Evolutionary conservation across 2,888 invertebrate genomes (phyloP), one percentile per base, ranked within the genome.

Genomic region (Caenorhabditis angaria): DNA sequence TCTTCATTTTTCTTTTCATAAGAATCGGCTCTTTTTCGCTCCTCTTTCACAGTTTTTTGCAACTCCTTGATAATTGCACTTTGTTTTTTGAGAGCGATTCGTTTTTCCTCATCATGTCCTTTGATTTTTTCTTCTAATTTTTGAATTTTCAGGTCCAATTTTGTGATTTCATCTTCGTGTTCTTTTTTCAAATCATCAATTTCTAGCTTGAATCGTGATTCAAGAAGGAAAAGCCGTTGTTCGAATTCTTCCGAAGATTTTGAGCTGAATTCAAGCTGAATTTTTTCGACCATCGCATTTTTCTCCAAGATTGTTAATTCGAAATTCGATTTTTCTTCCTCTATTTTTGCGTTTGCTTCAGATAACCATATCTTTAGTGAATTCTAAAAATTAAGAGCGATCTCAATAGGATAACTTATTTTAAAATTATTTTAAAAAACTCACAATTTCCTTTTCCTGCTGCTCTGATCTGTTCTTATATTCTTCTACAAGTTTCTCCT

Each of bases 1-100:
- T 80, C 81, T 24, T 70, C 77, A 25, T 70, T 75, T 35, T 62
- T 76, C 48, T 72, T 76, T 62, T 80, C 81, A 35, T 73, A 71
- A 4, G 72, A 76, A 66, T 77, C 77, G 20, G 76, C 75, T 27
- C 77, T 60, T 65, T 71, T 80, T 20, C 70, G 61, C 32, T 80
- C 80, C 12, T 81, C 80, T 28, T 76, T 78, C 47, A 79, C 53
- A 28, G 78, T 56, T 48, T 76, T 75, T 57, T 81, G 78, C 20
- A 81, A 59, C 51, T 81, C 81, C 51, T 77, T 81, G 32, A 81
- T 35, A 35, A 74, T 22, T 18, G 73, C 69, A 29, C 58, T 48
- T 55, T 78, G 71, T 58, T 80, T 80, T 56, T 81, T 81, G 59
- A 81, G 35, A 2, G 78, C 73, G 50, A 72, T 27, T 4, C 68